Evolutionary conservation across 1,140 invertebrate genomes (phyloP).

Genomic region (Hestina assimilis): DNA sequence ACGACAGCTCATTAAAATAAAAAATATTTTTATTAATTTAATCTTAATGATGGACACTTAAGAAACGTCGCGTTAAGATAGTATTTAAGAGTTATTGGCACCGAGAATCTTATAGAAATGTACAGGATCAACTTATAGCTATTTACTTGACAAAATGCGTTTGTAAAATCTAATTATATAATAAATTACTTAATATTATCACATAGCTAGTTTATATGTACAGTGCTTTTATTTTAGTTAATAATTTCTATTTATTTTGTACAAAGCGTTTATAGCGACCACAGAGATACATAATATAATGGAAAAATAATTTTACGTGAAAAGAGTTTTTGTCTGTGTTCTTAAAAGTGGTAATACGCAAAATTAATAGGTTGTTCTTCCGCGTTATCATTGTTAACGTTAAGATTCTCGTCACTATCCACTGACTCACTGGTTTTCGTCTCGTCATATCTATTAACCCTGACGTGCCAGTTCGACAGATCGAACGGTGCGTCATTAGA

Average conservation of each 20-base stretch:
- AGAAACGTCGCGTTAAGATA: conserved; percentile 14
- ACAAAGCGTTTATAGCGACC: conserved; percentile 34
- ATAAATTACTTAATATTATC: conserved; percentile 62
- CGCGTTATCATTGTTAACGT: conserved; percentile 40
- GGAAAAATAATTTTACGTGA: background rate
- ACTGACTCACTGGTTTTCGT: conserved; percentile 42
- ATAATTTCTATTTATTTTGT: conserved; percentile 29
- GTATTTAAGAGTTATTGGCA: conserved; percentile 38
- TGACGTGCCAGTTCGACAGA: conserved; percentile 57
- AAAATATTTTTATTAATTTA: background rate
- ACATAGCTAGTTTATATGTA: conserved; percentile 60
- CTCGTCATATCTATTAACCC: conserved; percentile 32
- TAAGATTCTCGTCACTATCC: conserved; percentile 46
- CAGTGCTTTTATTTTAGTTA: conserved; percentile 39
- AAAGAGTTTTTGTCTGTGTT: background rate
- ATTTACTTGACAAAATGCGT: conserved; percentile 7
- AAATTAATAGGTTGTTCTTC: conserved; percentile 69
- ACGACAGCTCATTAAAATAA: no score
- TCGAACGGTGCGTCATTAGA: conserved; percentile 52
- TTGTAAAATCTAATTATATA: conserved; percentile 37
- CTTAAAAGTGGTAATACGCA: conserved; percentile 70
- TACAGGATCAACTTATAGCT: conserved; percentile 35
- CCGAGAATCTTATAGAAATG: conserved; percentile 43
- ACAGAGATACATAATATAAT: background rate
- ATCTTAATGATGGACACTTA: background rate